Conservation (phyloP, 2,113 vertebrate species). For the Artemisiospiza belli region DNA sequence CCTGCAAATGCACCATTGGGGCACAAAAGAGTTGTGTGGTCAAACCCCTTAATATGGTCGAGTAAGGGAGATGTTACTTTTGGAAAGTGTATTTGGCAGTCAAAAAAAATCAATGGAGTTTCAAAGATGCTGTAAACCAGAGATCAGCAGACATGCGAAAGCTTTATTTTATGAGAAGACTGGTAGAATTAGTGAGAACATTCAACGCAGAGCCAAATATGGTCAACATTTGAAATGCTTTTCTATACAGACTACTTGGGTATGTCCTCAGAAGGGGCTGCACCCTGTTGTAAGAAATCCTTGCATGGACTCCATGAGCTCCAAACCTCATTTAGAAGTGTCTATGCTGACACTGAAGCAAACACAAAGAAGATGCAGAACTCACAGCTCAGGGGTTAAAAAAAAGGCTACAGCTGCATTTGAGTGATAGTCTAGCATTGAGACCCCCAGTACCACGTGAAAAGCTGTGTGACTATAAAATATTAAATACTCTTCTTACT, state of each 20-base stretch:
- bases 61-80: not conserved
- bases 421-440: not conserved
- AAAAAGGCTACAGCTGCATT: not conserved
- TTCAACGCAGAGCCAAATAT: not conserved
- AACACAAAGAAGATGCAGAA: not conserved
- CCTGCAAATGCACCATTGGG: not conserved
- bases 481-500: not conserved
- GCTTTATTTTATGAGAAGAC: not conserved
- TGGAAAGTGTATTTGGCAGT: not conserved
- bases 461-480: not conserved
- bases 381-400: not conserved
- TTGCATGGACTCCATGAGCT: not conserved
- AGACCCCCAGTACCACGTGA: not conserved
- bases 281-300: not conserved
- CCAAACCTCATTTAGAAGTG: not conserved
- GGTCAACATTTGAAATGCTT: not conserved
- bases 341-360: not conserved
- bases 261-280: not conserved
- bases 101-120: not conserved
- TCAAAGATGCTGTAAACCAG: not conserved
- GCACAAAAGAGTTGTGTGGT: not conserved
- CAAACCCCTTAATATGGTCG: fast-evolving
- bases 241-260: not conserved
- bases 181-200: not conserved
- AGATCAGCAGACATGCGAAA: not conserved